These are phyloP conservation scores for Polyploca ridens DNA, from an alignment of 2,888 invertebrate genomes.

Conservation along the genomic window DNA sequence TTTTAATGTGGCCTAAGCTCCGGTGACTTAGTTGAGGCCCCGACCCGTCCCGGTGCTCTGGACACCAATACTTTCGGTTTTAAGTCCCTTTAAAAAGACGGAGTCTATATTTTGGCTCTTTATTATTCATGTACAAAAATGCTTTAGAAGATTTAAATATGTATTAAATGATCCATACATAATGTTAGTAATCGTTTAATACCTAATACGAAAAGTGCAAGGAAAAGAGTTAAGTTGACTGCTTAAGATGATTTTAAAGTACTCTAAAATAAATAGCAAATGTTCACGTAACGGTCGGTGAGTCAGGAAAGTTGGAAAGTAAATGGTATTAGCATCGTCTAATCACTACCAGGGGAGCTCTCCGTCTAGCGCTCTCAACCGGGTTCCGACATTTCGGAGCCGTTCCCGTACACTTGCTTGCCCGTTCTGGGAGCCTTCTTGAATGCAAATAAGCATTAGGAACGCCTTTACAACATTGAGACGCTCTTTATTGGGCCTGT, in stretches of 20 bases:
- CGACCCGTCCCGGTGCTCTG: background rate
- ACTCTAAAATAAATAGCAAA: constrained; percentile 74
- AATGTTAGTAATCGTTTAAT: constrained; percentile 20
- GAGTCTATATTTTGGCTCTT: background rate
- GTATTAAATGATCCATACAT: background rate
- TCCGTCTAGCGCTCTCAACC: constrained; percentile 66
- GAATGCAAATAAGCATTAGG: constrained; percentile 83
- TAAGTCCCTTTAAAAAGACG: background rate
- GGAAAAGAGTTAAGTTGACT: constrained; percentile 49
- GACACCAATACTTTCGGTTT: background rate
- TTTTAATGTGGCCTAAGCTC: constrained; percentile 66
- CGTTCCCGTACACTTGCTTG: constrained; percentile 75
- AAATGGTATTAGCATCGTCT: constrained; percentile 83
- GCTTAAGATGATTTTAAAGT: constrained; percentile 72
- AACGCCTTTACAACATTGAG: constrained; percentile 80
- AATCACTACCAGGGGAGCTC: constrained; percentile 81
- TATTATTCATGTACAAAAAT: background rate
- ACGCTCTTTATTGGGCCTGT: constrained; percentile 78
- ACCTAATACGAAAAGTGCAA: constrained; percentile 33
- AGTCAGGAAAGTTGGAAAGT: constrained; percentile 80
- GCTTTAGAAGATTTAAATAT: background rate
- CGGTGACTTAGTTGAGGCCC: constrained; percentile 42
- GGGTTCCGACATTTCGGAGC: constrained; percentile 56
- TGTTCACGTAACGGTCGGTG: constrained; percentile 76
- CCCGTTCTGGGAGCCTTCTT: constrained; percentile 75